Percentiles rank a stretch among this genome's conserved stretches.
Evolutionary conservation across 2,888 invertebrate species (phyloP).

Genomic region (Coecobrya sp.): DNA sequence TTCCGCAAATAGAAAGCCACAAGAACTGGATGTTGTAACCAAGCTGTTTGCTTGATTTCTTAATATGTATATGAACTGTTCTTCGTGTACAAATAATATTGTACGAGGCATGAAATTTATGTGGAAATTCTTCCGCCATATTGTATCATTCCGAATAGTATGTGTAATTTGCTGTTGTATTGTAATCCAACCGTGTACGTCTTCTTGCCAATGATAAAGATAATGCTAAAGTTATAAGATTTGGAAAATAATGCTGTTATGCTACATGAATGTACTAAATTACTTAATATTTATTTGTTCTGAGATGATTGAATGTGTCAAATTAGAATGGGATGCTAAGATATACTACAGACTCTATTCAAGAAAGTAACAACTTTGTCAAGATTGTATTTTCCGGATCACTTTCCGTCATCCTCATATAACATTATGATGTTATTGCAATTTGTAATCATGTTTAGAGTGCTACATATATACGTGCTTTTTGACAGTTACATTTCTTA

Average conservation of each 20-base stretch:
- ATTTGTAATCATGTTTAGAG: neutral
- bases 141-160: neutral
- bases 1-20: slow-evolving; percentile 59
- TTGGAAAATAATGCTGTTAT: too few relatives aligned
- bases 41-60: neutral
- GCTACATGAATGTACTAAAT: neutral
- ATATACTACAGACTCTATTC: neutral
- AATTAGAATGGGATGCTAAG: neutral
- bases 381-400: slow-evolving; percentile 26
- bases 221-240: too few relatives aligned
- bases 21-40: slow-evolving; percentile 34
- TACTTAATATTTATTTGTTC: slow-evolving; percentile 37
- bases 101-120: neutral
- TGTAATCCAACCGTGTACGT: too few relatives aligned
- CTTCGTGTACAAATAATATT: neutral
- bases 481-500: neutral
- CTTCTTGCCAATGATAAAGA: too few relatives aligned
- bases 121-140: neutral
- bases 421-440: neutral
- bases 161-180: neutral
- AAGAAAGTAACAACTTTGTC: neutral
- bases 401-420: neutral
- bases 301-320: slow-evolving; percentile 41
- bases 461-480: neutral
- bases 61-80: neutral